Base-by-base conservation (phyloP, 2,888 invertebrate species). In the Lingula anatina region DNA sequence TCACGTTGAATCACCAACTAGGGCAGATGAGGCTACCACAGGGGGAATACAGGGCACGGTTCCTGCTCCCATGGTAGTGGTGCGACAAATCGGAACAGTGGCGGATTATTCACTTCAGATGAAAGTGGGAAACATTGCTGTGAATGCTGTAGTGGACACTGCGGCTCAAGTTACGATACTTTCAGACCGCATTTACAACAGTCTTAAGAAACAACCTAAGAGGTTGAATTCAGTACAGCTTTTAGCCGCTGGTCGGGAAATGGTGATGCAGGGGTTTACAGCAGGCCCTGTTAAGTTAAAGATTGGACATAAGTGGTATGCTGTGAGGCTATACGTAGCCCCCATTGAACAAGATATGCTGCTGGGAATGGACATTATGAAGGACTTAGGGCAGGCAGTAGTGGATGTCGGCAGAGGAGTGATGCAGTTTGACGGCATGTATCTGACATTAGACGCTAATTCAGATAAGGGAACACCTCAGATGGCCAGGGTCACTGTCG, bases 151-250 rank as follows among this genome's bases (percentile, higher is more conserved):
- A 2, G 45, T 55, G 3, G 53, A 57, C 26, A 49, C 55, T 0
- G 59, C 53, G 9, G 56, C 55, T 5, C 49, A 57, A 31, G 49
- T 55, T 3, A 53, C 55, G 12, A 50, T 57, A 9, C 48, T 59
- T 12, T 55, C 54, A 12, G 53, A 54, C 35, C 25, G 36, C 25
- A 25, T 56, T 7, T 56, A 44, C 39, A 27, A 42, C 5, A 21
- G 31, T 9, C 43, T 56, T 0, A 44, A 39, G 20, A 25, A 18
- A 5, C 46, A 37, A 25, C 55, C 54, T 18, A 12, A 27, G 15
- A 46, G 44, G 21, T 23, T 55, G 4, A 44, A 31, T 27, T 39
- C 50, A 25, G 46, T 52, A 1, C 41, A 24, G 5, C 43, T 56
- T 31, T 15, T 47, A 37, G 45, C 54, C n/a, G 57, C 56, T 1